Evolutionary conservation across 2,113 vertebrate genomes (phyloP), one percentile per base, ranked within the genome.

Genomic region (Drymodes brunneopygia): DNA sequence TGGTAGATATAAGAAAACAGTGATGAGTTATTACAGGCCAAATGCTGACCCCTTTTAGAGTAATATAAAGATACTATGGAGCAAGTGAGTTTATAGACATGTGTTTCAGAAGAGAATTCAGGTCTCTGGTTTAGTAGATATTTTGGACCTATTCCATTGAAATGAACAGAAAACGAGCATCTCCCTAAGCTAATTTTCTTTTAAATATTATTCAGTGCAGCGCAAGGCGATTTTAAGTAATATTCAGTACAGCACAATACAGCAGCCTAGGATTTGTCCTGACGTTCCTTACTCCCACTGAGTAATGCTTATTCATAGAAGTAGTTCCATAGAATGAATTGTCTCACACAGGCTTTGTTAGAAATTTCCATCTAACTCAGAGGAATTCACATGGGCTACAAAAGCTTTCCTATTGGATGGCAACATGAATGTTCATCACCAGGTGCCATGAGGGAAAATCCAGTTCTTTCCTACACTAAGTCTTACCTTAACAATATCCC

Each of bases 271-370:
- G 31, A 74, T 85, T 81, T 85, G 54, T 80, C 74, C 78, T 70
- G 77, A 61, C 0, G 0, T 65, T 95, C 64, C 81, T 86, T 62
- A 86, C 33, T 81, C 24, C 53, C 29, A 65, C 90, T 96, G 96
- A 97, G 92, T 95, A 97, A 97, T 75, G 47, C 92, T 96, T 95
- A 97, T 93, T 97, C 93, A 95, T 54, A 89, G 74, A 83, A 92
- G 54, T 24, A 82, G 87, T 97, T 97, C 96, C 87, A 91, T 73
- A 88, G 35, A 95, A 80, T 58, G 81, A 88, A 92, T 33, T 90
- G 54, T 51, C 33, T 82, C 92, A 94, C 78, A 82, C 83, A 89
- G 84, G 33, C 19, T n/a, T 4, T 29, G 82, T 31, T 53, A 90
- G 81, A 95, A 83, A 86, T 95, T 97, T 97, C 95, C 96, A 88